phyloP scores from a whole-genome alignment of 2,113 vertebrate genomes.

The Triplophysa tibetana region DNA sequence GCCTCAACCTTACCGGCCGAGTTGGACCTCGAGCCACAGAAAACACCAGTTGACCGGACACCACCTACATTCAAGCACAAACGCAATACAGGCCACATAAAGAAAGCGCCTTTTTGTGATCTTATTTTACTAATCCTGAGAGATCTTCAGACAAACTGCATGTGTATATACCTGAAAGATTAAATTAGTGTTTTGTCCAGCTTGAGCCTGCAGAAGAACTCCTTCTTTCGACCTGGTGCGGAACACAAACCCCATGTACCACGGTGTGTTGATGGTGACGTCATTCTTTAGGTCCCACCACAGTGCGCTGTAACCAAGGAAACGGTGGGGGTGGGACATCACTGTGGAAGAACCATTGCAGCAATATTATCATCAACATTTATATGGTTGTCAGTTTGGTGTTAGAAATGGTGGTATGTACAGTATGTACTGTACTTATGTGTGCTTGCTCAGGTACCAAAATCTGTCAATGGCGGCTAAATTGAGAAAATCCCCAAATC shows the following conservation, averaged over 20 bases:
- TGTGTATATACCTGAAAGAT: conserved; percentile 85
- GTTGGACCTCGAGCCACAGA: conserved; percentile 80
- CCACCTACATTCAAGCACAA: conserved; percentile 76
- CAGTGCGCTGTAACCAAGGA: conserved; percentile 87
- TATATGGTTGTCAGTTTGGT: not conserved
- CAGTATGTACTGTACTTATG: no score
- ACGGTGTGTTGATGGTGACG: conserved; percentile 87
- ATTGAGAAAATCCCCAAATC: no score
- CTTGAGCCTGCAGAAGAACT: conserved; percentile 88
- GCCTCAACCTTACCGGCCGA: conserved; percentile 79
- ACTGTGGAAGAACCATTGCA: conserved; percentile 68
- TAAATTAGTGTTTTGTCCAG: conserved; percentile 87
- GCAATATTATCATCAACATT: conserved; percentile 3
- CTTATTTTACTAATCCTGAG: not conserved
- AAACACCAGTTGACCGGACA: conserved; percentile 87
- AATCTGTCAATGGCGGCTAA: no score
- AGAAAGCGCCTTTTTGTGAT: not conserved
- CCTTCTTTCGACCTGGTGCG: conserved; percentile 84
- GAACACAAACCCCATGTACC: conserved; percentile 93
- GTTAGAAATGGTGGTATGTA: no score
- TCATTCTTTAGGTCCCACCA: conserved; percentile 96
- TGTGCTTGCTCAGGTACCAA: no score
- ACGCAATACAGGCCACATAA: not conserved
- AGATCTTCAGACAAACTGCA: not conserved
- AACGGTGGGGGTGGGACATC: conserved; percentile 90